These are phyloP conservation scores for Probaryconus sp. DNA, from an alignment of 1,140 invertebrate species.

Conservation along the genomic window DNA sequence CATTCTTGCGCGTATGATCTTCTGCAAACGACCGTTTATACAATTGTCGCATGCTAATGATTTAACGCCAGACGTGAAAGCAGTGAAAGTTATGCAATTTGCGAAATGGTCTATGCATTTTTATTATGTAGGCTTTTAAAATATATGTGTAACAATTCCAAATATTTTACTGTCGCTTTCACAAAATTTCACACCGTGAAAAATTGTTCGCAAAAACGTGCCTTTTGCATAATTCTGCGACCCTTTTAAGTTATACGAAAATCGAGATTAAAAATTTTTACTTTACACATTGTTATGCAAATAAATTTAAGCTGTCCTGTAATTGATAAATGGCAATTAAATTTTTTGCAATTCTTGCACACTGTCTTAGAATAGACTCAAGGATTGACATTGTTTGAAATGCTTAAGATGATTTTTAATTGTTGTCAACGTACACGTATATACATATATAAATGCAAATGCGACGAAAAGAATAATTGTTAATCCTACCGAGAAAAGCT, in stretches of 20 bases:
- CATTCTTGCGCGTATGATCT: conserved; percentile 4
- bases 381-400: conserved; percentile 9
- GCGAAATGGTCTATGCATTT: no score
- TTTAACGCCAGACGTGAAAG: conserved; percentile 11
- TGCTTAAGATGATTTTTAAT: conserved; percentile 15
- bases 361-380: background rate
- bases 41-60: conserved; percentile 7
- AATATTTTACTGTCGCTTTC: no score
- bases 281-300: background rate
- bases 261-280: no score
- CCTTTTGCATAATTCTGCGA: no score
- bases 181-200: no score
- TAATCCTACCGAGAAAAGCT: conserved; percentile 79
- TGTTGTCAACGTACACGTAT: conserved; percentile 2
- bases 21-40: background rate
- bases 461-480: background rate
- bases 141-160: no score
- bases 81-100: conserved; percentile 18
- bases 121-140: no score
- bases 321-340: no score
- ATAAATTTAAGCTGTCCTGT: no score
- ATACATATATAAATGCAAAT: conserved; percentile 3
- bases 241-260: no score
- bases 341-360: conserved; percentile 15
- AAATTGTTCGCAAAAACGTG: no score